A percentile compares a stretch with the other conserved stretches of the same genome.
Conservation (phyloP, 2,888 invertebrate genomes). For the Plebejus anna region DNA sequence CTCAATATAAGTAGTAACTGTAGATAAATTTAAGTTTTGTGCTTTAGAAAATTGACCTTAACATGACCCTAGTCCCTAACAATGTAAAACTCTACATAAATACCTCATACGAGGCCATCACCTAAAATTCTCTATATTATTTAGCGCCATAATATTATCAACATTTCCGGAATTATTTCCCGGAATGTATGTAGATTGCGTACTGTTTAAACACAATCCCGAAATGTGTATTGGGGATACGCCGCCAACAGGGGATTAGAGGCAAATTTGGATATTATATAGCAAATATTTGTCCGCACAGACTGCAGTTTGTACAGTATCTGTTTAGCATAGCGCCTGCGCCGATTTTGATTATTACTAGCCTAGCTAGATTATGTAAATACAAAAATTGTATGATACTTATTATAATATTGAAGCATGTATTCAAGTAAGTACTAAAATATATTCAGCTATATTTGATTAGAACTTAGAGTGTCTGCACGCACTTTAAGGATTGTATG, state of each 20-base stretch:
- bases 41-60: too few species aligned
- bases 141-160: not conserved
- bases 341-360: not conserved
- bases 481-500: too few species aligned
- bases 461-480: too few species aligned
- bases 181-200: not conserved
- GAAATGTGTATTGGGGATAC: constrained; percentile 5
- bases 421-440: too few species aligned
- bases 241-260: constrained; percentile 49
- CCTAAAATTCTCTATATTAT: not conserved
- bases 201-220: constrained; percentile 6
- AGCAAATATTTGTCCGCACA: constrained; percentile 51
- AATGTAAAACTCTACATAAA: not conserved
- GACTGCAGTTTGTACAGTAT: constrained; percentile 8
- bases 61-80: too few species aligned
- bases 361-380: not conserved
- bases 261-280: constrained; percentile 57
- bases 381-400: not conserved
- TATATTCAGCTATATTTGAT: too few species aligned
- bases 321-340: not conserved
- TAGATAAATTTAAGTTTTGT: too few species aligned
- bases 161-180: not conserved
- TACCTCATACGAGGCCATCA: too few species aligned
- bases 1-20: too few species aligned
- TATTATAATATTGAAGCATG: too few species aligned